Evolutionary conservation across 2,888 invertebrate species (phyloP).

Genomic region (Artemia sinica): DNA sequence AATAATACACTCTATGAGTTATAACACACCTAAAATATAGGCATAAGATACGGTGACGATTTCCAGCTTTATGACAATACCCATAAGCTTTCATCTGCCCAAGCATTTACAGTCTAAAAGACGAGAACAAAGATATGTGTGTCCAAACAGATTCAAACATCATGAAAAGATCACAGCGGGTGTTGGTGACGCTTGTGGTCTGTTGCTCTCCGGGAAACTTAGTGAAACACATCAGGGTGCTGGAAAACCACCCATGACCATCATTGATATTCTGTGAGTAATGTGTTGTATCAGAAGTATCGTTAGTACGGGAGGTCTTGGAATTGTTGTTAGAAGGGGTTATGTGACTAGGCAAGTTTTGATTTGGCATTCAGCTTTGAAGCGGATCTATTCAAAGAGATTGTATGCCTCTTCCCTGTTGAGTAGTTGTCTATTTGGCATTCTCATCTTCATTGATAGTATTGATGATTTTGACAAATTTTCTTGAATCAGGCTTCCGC

Average conservation of each 20-base stretch:
- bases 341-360: slow-evolving; percentile 12
- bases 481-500: too few species aligned
- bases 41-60: too few species aligned
- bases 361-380: too few species aligned
- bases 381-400: too few species aligned
- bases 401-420: too few species aligned
- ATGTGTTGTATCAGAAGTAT: slow-evolving; percentile 5
- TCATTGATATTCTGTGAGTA: slow-evolving; percentile 12
- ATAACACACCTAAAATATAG: too few species aligned
- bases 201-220: not conserved
- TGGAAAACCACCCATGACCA: slow-evolving; percentile 8
- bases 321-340: slow-evolving; percentile 4
- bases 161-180: slow-evolving; percentile 8
- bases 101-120: slow-evolving; percentile 4
- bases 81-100: not conserved
- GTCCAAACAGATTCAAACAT: slow-evolving; percentile 5
- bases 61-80: too few species aligned
- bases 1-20: too few species aligned
- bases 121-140: slow-evolving; percentile 7
- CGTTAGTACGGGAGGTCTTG: slow-evolving; percentile 12
- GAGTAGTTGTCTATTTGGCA: too few species aligned
- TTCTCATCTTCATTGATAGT: too few species aligned
- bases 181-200: slow-evolving; percentile 9
- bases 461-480: too few species aligned
- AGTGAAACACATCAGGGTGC: not conserved